Percentiles rank a stretch among this genome's conserved stretches.
Evolutionary conservation across 1,140 invertebrate species (phyloP).

Genomic region (Araneus ventricosus): DNA sequence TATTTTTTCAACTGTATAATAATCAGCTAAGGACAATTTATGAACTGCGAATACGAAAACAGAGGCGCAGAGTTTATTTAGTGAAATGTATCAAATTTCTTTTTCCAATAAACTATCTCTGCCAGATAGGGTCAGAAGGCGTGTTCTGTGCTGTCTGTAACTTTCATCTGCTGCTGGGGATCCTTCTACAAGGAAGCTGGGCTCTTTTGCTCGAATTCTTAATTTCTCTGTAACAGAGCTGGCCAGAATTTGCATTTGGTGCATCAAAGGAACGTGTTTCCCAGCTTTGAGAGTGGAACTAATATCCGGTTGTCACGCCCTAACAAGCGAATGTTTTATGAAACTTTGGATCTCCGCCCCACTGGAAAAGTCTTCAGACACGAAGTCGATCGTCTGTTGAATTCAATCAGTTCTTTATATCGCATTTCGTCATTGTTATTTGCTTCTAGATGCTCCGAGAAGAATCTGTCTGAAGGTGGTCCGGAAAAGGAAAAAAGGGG

Average conservation of each 20-base stretch:
- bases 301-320: constrained; percentile 71
- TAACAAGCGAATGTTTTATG: constrained; percentile 50
- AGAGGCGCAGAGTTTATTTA: constrained; percentile 13
- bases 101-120: constrained; percentile 5
- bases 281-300: constrained; percentile 46
- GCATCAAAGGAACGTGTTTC: constrained; percentile 40
- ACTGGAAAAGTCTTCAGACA: constrained; percentile 33
- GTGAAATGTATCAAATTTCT: constrained; percentile 34
- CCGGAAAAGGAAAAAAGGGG: constrained; percentile 8
- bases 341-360: constrained; percentile 23
- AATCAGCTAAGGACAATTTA: constrained; percentile 14
- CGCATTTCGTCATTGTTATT: not conserved
- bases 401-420: constrained; percentile 43
- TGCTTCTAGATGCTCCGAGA: not conserved
- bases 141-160: constrained; percentile 5
- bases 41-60: constrained; percentile 5
- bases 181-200: not conserved
- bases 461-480: constrained; percentile 22
- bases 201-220: constrained; percentile 35
- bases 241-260: constrained; percentile 61
- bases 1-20: not conserved
- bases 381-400: constrained; percentile 44
- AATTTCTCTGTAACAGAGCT: constrained; percentile 51
- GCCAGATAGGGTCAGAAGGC: constrained; percentile 49
- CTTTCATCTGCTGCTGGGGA: constrained; percentile 21